Evolutionary conservation across 1,140 invertebrate species (phyloP), one percentile per base, ranked within the genome.

Genomic region (Neodiprion virginianus): DNA sequence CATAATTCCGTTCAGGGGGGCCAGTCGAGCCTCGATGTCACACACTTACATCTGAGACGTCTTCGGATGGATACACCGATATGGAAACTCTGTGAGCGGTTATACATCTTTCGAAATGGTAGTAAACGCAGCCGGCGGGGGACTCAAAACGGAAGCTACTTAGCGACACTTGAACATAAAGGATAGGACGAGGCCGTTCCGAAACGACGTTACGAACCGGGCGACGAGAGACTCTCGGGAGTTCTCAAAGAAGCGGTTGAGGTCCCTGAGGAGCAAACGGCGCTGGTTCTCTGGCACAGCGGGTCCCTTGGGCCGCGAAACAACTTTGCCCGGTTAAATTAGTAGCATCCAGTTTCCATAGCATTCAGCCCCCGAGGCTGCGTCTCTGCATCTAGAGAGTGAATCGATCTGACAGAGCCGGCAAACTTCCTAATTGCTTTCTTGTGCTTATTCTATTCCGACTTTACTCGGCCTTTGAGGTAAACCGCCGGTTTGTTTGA

Each of bases 241-340:
- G 11, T 61, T 61, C n/a, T 61, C 53, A 61, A 61, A 61, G 53
- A 61, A 61, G 53, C 53, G 53, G 53, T 61, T 61, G 53, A 61
- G n/a, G 53, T 61, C 53, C 53, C 53, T 61, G 53, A 17, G 8
- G 53, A 61, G 53, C n/a, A 61, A 61, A 61, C 28, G n/a, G 53
- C 53, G 11, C 28, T 61, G 53, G 53, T 61, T 61, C 53, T 61
- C 11, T 61, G 53, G 11, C 53, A 61, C 4, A 17, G 53, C 7
- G 53, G 53, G 53, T 61, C 53, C 53, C 53, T 12, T 61, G 53
- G 53, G 53, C n/a, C 53, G n/a, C 53, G 53, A 61, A 61, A 61
- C 53, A 61, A 61, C 53, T 61, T 61, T 61, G 53, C 53, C 53
- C n/a, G 53, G 53, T 61, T 61, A 61, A 61, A 61, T 61, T 61